Base-by-base conservation (phyloP, 2,797 vertebrate genomes). In the Sebastes aleutianus region DNA sequence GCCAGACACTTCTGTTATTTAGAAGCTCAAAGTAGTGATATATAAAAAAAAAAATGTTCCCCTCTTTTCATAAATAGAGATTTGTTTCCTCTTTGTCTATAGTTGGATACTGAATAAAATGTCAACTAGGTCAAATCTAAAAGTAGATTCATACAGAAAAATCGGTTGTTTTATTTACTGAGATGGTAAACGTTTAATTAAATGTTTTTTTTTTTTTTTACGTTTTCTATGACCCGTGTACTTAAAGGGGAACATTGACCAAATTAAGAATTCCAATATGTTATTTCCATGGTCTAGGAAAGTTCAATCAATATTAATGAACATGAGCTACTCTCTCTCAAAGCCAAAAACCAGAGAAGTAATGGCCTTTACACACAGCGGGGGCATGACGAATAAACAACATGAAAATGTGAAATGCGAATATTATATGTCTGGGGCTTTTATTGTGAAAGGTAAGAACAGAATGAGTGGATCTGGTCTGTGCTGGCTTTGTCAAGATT, bases 1-100 rank as follows among this genome's bases (percentile, higher is more conserved):
- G 65, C 47, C 79, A 90, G 87, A 90, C 90, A 85, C 83, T 88
- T 92, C 82, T 79, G 70, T 82, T 89, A 85, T 90, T 83, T 77
- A 10, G 43, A 29, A 20, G 31, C 47, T 74, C 29, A 69, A 69
- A 78, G 50, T 69, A 27, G 64, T 73, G 12, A 56, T 73, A 71
- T 62, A 53, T 12, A 72, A 73, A 53, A 74, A 76, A 76, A 75
- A 32, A 2, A 70, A 78, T 57, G 7, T 91, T 91, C 89, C 84
- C 80, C 70, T 54, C 31, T 83, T 80, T 81, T 76, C 70, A 85
- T 61, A 86, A 87, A 89, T 92, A 85, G 74, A 85, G 29, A 74
- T 79, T 13, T 57, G 18, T 88, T 90, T 90, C 92, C 89, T 85
- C 78, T 79, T 75, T 59, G 34, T 72, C 61, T 54, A 11, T 80